Evolutionary conservation across 2,113 vertebrate genomes (phyloP), one percentile per base, ranked within the genome.

Genomic region (Paedocypris sp.): DNA sequence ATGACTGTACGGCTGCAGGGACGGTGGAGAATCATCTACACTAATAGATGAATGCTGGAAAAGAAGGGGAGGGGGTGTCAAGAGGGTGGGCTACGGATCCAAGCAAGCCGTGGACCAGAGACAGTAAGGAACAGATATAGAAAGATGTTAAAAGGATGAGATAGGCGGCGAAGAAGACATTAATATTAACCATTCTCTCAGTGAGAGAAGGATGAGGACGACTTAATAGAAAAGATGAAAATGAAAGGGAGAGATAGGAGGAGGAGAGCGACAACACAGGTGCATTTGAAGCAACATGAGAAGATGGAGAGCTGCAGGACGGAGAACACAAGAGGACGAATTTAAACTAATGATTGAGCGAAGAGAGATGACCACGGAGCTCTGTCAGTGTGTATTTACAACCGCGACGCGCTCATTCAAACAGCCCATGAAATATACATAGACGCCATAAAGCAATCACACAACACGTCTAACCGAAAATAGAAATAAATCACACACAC

Each of bases 11-110:
- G 77, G 78, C 75, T 79, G 77, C 69, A 69, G 80, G 80, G 79
- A 71, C 70, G 80, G 80, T 72, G 75, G 73, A 74, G 77, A 82
- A 83, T 85, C 76, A 85, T 80, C 83, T 83, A 78, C 79, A 82
- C 76, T 80, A 83, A 86, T 78, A 73, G 79, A 85, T 80, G 80
- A 83, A 81, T 75, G 75, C 78, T 76, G 78, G 84, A 78, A 57
- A 3, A 41, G 38, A 41, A 76, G 81, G 76, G 73, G 73, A 48
- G 46, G 43, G 25, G 49, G 52, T 54, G 57, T 49, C 36, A 31
- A 51, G 25, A 5, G 29, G 20, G 46, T n/a, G 54, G 26, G 12
- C 22, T 25, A 54, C 26, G 26, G 58, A 42, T 29, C 22, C 43
- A 43, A 32, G 56, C 59, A 22, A 16, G 32, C 56, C 39, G 42